These are phyloP conservation scores for Drosophila rhopaloa DNA, from an alignment of 1,140 invertebrate genomes.

Conservation along the genomic window DNA sequence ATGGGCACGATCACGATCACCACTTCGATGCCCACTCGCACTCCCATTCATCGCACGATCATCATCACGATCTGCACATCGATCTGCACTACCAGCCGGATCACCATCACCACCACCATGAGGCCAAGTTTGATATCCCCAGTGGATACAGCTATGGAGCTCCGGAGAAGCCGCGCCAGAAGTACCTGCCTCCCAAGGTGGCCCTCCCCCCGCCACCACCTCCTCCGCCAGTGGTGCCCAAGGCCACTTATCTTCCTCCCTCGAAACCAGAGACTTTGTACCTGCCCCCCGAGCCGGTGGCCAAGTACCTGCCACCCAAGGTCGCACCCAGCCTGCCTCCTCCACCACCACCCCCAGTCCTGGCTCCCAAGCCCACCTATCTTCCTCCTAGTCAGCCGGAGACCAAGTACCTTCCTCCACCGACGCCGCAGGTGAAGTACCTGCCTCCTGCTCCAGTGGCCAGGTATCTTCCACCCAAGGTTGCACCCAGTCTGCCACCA, in stretches of 20 bases:
- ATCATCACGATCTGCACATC: constrained; percentile 43
- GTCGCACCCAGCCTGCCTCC: constrained; percentile 58
- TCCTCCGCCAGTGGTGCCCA: constrained; percentile 10
- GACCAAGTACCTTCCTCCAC: constrained; percentile 37
- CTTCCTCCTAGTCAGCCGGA: constrained; percentile 40
- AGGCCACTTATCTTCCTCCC: constrained; percentile 41
- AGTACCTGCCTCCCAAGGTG: constrained; percentile 54
- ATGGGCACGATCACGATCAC: constrained; percentile 25
- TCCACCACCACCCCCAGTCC: constrained; percentile 47
- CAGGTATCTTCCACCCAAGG: constrained; percentile 60
- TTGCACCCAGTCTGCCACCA: constrained; percentile 58
- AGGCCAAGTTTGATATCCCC: constrained; percentile 28
- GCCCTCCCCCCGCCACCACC: constrained; percentile 36
- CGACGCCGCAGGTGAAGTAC: constrained; percentile 45
- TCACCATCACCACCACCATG: constrained; percentile 46
- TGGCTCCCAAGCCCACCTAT: constrained; percentile 37
- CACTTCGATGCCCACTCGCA: constrained; percentile 33
- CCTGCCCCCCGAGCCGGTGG: constrained; percentile 27
- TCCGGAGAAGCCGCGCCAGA: constrained; percentile 52
- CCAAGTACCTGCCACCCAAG: constrained; percentile 46
- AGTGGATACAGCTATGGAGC: constrained; percentile 61
- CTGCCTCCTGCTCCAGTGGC: constrained; percentile 30
- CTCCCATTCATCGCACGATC: constrained; percentile 13
- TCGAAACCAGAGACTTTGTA: constrained; percentile 45
- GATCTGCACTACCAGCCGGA: constrained; percentile 49